phyloP scores from a whole-genome alignment of 2,113 vertebrate genomes.

The Dromaius novaehollandiae region DNA sequence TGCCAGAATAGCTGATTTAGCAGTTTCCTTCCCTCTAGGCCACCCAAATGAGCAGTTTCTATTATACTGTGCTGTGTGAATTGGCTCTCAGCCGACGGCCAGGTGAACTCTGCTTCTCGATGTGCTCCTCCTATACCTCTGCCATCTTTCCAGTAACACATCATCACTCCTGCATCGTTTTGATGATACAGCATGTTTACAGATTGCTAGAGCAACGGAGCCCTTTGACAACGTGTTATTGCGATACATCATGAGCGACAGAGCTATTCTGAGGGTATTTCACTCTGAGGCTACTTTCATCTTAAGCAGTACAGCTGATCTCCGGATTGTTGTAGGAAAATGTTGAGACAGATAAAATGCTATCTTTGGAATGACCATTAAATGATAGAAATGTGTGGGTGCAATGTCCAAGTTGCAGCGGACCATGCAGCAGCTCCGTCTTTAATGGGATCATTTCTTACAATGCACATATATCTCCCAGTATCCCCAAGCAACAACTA shows the following conservation, averaged over 20 bases:
- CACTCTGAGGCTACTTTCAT: neutral
- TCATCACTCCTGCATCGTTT: neutral
- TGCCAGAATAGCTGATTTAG: neutral
- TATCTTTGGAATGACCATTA: neutral
- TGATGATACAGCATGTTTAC: neutral
- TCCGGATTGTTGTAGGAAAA: neutral
- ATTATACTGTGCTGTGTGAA: neutral
- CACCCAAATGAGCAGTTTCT: neutral
- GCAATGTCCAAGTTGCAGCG: neutral
- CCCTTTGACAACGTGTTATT: neutral
- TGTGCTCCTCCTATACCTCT: neutral
- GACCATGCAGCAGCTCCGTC: rapidly evolving
- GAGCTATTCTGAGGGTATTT: neutral
- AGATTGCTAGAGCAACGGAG: neutral
- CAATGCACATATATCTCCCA: neutral
- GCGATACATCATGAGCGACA: neutral
- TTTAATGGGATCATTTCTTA: neutral
- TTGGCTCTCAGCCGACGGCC: neutral
- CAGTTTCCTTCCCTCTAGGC: neutral
- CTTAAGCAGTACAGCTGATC: neutral
- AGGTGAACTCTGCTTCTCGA: constrained; percentile 18
- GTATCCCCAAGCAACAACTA: neutral
- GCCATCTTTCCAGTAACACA: constrained; percentile 2
- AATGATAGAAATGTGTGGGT: neutral
- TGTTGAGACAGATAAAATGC: neutral